phyloP scores from a whole-genome alignment of 2,888 invertebrate species.

The Gisinianus flammeolus region DNA sequence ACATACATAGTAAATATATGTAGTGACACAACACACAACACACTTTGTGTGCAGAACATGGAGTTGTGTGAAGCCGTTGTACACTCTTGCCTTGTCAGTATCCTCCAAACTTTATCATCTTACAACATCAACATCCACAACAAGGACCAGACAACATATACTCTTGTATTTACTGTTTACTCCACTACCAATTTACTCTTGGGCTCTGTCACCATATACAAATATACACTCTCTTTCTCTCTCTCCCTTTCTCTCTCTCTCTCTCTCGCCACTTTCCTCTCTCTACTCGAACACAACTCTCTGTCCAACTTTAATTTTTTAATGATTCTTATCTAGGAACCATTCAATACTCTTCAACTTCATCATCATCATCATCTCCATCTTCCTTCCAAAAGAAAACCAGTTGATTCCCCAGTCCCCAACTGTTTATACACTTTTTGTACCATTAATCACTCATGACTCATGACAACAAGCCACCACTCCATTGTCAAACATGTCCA shows the following conservation, averaged over 20 bases:
- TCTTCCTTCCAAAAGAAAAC: neutral
- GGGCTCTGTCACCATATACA: slow-evolving; percentile 2
- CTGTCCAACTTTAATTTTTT: neutral
- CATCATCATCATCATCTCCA: neutral
- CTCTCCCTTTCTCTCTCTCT: neutral
- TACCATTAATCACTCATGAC: too few species aligned
- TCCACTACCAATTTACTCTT: neutral
- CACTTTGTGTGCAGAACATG: too few species aligned
- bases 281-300: neutral
- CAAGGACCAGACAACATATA: neutral
- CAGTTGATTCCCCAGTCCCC: neutral
- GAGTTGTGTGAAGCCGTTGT: too few species aligned
- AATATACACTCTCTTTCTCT: slow-evolving; percentile 8
- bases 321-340: neutral
- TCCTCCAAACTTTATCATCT: neutral
- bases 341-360: neutral
- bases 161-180: neutral
- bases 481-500: neutral
- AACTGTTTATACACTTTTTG: too few species aligned
- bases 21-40: slow-evolving; percentile 2
- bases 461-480: neutral
- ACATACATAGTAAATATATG: neutral
- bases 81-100: neutral
- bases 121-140: neutral
- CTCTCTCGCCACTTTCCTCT: neutral